These are phyloP conservation scores for Coremacera marginata DNA, from an alignment of 2,888 invertebrate genomes.

Conservation along the genomic window DNA sequence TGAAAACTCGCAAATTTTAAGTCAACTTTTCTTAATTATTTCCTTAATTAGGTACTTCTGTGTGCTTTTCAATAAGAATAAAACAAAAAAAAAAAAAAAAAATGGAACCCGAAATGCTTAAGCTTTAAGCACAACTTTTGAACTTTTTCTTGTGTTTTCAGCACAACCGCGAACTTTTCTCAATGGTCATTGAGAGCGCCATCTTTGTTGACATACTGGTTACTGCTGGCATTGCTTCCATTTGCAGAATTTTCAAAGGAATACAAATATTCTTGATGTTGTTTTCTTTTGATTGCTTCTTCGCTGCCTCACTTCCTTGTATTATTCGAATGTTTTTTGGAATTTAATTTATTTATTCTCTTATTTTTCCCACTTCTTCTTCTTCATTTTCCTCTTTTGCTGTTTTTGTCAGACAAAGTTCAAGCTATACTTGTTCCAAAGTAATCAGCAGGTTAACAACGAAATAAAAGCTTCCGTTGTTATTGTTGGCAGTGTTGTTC, in stretches of 20 bases:
- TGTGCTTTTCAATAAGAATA: neutral
- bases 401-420: neutral
- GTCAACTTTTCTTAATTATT: neutral
- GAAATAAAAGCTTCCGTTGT: neutral
- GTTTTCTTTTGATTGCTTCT: neutral
- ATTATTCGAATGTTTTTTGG: neutral
- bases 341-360: neutral
- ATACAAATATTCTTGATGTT: neutral
- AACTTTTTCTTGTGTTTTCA: neutral
- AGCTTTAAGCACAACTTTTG: too few relatives aligned
- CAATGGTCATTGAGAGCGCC: neutral
- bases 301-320: neutral
- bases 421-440: neutral
- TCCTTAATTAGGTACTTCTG: conserved; percentile 11
- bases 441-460: conserved; percentile 10
- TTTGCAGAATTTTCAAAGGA: conserved; percentile 8
- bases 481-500: neutral
- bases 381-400: neutral
- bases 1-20: too few relatives aligned
- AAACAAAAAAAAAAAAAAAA: too few relatives aligned
- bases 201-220: conserved; percentile 2
- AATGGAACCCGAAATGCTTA: neutral
- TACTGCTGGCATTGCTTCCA: neutral
- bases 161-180: neutral
- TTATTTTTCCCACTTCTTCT: neutral